A percentile compares a stretch with the other conserved stretches of the same genome.
These are phyloP conservation scores for Halichoerus grypus DNA, from an alignment of 2,113 vertebrate species.

Conservation along the genomic window DNA sequence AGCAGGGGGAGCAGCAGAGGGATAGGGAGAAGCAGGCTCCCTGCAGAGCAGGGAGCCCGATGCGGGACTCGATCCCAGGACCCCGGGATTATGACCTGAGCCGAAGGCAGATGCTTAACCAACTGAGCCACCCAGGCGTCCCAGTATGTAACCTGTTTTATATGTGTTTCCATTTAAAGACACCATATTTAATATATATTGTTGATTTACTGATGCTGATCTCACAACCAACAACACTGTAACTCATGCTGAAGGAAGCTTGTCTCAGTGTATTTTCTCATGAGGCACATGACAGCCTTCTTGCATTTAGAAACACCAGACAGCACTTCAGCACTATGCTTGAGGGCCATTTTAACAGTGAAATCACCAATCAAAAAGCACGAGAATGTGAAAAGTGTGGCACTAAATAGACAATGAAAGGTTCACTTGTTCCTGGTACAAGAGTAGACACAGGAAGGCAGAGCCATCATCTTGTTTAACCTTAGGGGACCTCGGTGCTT, in stretches of 20 bases:
- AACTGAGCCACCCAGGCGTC: no score
- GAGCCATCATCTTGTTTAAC: not conserved
- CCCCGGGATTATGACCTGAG: no score
- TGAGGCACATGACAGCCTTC: not conserved
- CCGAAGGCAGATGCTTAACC: no score
- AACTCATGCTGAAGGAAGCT: not conserved
- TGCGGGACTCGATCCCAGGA: no score
- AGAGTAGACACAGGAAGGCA: conserved; percentile 30
- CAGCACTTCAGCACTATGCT: not conserved
- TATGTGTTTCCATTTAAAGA: conserved; percentile 34
- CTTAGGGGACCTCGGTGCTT: not conserved
- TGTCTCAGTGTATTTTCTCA: not conserved
- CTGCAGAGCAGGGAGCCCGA: no score
- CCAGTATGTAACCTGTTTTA: not conserved
- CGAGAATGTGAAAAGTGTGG: not conserved
- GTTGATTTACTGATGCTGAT: conserved; percentile 32
- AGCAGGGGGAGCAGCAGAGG: no score
- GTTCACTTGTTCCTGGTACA: not conserved
- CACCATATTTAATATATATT: not conserved
- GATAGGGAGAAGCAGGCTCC: no score
- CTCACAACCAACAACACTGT: not conserved
- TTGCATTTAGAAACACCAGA: not conserved
- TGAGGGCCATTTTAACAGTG: not conserved
- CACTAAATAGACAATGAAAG: not conserved
- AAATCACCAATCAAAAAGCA: conserved; percentile 21